Conservation (phyloP, 2,113 vertebrate species). For the Calonectris borealis region DNA sequence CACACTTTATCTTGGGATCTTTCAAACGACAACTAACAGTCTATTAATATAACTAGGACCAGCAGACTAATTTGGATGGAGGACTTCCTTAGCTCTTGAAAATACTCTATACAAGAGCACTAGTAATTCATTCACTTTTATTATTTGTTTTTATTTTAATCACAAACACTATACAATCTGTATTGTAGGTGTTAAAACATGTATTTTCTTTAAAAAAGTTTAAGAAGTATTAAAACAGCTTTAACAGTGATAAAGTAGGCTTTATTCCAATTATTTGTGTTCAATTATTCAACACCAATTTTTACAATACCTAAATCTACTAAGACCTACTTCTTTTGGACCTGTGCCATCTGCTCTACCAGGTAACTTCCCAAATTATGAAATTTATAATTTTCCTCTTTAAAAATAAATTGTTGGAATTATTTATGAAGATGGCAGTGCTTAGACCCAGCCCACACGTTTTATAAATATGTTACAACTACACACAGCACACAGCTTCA, state of each 20-base stretch:
- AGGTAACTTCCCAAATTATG: constrained; percentile 62
- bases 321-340: constrained; percentile 67
- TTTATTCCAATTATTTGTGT: constrained; percentile 70
- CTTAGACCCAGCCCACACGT: constrained; percentile 72
- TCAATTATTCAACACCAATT: constrained; percentile 66
- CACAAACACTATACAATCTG: constrained; percentile 77
- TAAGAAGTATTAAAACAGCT: constrained; percentile 77
- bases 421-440: constrained; percentile 70
- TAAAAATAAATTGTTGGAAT: constrained; percentile 75
- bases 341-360: constrained; percentile 58
- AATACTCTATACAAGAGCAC: constrained; percentile 74
- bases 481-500: constrained; percentile 89
- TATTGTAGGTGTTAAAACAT: constrained; percentile 74
- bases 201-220: constrained; percentile 76
- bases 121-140: constrained; percentile 67
- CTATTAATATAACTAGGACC: constrained; percentile 79
- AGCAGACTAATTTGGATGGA: constrained; percentile 74
- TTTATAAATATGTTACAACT: constrained; percentile 90
- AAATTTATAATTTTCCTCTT: constrained; percentile 65
- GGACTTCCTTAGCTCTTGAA: constrained; percentile 71
- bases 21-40: constrained; percentile 77
- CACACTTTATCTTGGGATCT: constrained; percentile 79
- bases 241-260: constrained; percentile 71
- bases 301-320: constrained; percentile 73
- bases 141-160: constrained; percentile 66